These are phyloP conservation scores for Phyllopteryx taeniolatus DNA, from an alignment of 2,113 vertebrate species.

Conservation along the genomic window DNA sequence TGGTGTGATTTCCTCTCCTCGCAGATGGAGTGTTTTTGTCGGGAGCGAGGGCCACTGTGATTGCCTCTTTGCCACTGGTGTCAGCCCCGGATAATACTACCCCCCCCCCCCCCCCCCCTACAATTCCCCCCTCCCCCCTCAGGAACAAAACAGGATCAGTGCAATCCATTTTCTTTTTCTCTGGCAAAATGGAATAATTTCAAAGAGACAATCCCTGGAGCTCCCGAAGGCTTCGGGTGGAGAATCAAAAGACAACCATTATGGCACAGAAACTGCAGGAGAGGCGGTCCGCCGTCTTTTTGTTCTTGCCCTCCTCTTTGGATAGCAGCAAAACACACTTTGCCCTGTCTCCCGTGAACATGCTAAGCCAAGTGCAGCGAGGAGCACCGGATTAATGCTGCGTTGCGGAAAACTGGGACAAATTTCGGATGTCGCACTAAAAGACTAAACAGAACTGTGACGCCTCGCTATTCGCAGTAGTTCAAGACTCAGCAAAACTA, in stretches of 20 bases:
- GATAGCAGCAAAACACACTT: slow-evolving; percentile 51
- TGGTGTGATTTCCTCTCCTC: slow-evolving; percentile 75
- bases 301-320: slow-evolving; percentile 8
- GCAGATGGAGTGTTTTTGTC: slow-evolving; percentile 78
- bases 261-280: slow-evolving; percentile 53
- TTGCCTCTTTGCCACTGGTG: slow-evolving; percentile 77
- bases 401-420: slow-evolving; percentile 43
- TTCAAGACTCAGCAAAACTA: too few relatives aligned
- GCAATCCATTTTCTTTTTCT: slow-evolving; percentile 79
- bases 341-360: slow-evolving; percentile 50
- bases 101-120: slow-evolving; percentile 52
- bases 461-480: too few relatives aligned
- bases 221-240: slow-evolving; percentile 46
- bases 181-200: slow-evolving; percentile 79
- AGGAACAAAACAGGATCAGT: slow-evolving; percentile 74
- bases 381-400: slow-evolving; percentile 36
- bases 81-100: slow-evolving; percentile 74
- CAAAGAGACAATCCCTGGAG: slow-evolving; percentile 64
- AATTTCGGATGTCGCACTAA: neutral
- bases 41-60: slow-evolving; percentile 72
- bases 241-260: slow-evolving; percentile 69
- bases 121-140: slow-evolving; percentile 42
- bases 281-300: slow-evolving; percentile 56
- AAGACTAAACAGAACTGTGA: neutral
- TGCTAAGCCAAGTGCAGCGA: slow-evolving; percentile 54